Evolutionary conservation across 2,888 invertebrate species (phyloP).

Genomic region (Oxycera nigricornis): DNA sequence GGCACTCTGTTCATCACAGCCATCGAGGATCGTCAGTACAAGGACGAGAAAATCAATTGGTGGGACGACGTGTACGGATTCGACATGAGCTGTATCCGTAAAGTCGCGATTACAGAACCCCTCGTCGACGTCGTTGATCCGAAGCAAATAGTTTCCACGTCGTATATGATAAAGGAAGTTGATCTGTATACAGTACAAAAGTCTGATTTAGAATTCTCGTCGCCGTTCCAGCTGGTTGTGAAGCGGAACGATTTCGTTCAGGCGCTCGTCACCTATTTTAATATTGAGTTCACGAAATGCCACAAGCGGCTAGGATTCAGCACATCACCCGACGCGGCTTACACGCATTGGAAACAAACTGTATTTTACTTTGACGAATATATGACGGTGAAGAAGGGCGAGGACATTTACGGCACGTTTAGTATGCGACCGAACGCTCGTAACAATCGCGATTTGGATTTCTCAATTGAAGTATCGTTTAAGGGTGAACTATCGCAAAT

Average conservation of each 20-base stretch:
- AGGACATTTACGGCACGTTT: constrained; percentile 91
- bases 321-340: constrained; percentile 96
- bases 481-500: constrained; percentile 87
- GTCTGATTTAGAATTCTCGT: constrained; percentile 89
- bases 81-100: constrained; percentile 98
- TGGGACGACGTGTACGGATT: constrained; percentile 99
- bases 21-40: constrained; percentile 97
- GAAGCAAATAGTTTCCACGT: constrained; percentile 97
- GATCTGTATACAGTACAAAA: constrained; percentile 98
- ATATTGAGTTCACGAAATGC: constrained; percentile 98
- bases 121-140: constrained; percentile 98
- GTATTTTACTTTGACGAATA: constrained; percentile 98
- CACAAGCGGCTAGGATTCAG: constrained; percentile 98
- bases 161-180: constrained; percentile 94
- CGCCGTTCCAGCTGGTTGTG: constrained; percentile 83
- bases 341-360: constrained; percentile 98
- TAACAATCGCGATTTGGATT: constrained; percentile 97
- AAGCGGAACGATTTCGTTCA: constrained; percentile 96
- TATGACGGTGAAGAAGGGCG: constrained; percentile 93
- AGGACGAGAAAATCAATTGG: constrained; percentile 99
- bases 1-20: constrained; percentile 94
- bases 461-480: constrained; percentile 90
- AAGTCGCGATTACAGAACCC: constrained; percentile 97
- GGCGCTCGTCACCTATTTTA: constrained; percentile 98
- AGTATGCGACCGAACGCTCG: constrained; percentile 94